Percentiles rank a stretch among this genome's conserved stretches.
Evolutionary conservation across 2,113 vertebrate genomes (phyloP).

Genomic region (Mustelus asterias): DNA sequence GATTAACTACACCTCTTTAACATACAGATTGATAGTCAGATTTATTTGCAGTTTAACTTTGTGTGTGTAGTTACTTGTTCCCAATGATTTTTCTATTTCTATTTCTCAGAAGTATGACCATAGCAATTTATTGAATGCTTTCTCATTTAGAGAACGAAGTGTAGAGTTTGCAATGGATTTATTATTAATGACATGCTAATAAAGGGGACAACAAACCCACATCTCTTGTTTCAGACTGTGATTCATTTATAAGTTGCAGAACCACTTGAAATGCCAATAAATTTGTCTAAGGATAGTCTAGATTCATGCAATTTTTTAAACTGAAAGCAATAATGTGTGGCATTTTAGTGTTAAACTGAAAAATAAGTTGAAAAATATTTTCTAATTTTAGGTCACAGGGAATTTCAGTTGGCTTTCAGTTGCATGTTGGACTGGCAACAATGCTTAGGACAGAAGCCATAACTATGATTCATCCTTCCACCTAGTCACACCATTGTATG

Average conservation of each 20-base stretch:
- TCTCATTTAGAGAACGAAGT: neutral
- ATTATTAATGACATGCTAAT: neutral
- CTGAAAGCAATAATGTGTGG: neutral
- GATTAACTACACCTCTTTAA: neutral
- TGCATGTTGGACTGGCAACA: too few relatives aligned
- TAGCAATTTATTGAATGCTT: neutral
- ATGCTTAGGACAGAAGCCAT: neutral
- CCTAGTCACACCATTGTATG: neutral
- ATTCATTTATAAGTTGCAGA: neutral
- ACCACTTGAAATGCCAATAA: neutral
- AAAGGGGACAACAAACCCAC: neutral
- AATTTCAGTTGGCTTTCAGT: too few relatives aligned
- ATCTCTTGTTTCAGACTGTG: neutral
- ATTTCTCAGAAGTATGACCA: neutral
- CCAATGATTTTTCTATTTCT: neutral
- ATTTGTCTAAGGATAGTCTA: neutral
- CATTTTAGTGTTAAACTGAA: neutral
- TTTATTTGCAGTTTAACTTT: neutral
- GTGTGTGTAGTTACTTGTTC: too few relatives aligned
- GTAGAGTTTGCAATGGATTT: neutral
- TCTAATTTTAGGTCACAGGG: too few relatives aligned
- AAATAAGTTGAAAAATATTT: too few relatives aligned
- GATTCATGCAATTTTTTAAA: neutral
- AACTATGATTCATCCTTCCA: neutral
- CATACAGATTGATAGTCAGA: neutral